Evolutionary conservation across 2,113 vertebrate genomes (phyloP), one percentile per base, ranked within the genome.

Genomic region (Hemibagrus wyckioides): DNA sequence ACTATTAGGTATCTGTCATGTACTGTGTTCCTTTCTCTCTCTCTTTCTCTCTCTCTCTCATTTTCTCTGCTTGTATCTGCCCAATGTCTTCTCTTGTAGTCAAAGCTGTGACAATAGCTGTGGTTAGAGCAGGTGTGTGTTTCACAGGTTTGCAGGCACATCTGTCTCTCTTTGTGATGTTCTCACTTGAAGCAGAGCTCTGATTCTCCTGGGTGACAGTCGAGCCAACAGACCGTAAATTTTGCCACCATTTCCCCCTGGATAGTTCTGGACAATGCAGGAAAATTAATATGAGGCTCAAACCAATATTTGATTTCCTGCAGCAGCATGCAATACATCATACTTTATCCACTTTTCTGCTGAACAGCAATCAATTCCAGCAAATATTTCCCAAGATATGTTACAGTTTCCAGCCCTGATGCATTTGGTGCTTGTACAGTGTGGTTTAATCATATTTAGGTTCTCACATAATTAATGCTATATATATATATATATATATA

Each of bases 61-160:
- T 17, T 48, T 11, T 50, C 44, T 54, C 14, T 71, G n/a, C 11
- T 71, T 67, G 44, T 67, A 83, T 50, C 77, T 52, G 10, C 17
- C 30, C 61, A 33, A 8, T 54, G 25, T 67, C 30, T 67, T 56
- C 5, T 86, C 33, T 86, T 23, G 15, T 79, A 83, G 36, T 23
- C 59, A 63, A 59, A 59, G 39, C 36, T 39, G 28, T 88, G 83
- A 67, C 82, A 85, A 85, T 69, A 39, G 39, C 33, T 50, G 65
- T 5, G 30, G 71, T 73, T 80, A 57, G 36, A 80, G 73, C 76
- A 44, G 77, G 52, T 36, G 82, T 86, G 76, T 65, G 59, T n/a
- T 86, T 88, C 71, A 88, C 83, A 85, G 84, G 71, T 85, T 85
- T 84, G 86, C 86, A 80, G 80, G n/a, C 83, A 71, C 33, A 88